Evolutionary conservation across 2,797 vertebrate genomes (phyloP).

Genomic region (Agapornis canus): DNA sequence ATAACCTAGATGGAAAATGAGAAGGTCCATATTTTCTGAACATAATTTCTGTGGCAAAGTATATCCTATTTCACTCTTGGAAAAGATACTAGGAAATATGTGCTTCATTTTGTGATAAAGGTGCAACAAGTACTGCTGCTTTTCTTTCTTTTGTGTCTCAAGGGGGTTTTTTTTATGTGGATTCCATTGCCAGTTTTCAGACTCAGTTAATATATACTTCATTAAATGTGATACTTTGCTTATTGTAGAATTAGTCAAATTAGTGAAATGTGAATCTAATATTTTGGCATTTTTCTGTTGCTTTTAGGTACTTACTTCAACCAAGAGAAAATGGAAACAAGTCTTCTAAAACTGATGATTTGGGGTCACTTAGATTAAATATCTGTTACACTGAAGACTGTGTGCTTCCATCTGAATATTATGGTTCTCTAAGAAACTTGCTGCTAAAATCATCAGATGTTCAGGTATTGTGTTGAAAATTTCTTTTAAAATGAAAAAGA

Average conservation of each 20-base stretch:
- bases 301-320: slow-evolving; percentile 92
- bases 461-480: slow-evolving; percentile 80
- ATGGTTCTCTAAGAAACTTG: slow-evolving; percentile 87
- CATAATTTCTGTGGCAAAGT: not conserved
- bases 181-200: not conserved
- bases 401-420: slow-evolving; percentile 91
- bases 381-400: slow-evolving; percentile 96
- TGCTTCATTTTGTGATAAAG: not conserved
- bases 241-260: not conserved
- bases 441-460: slow-evolving; percentile 94
- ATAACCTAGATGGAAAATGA: not conserved
- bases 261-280: not conserved
- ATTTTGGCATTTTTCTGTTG: not conserved
- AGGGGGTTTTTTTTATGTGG: not conserved
- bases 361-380: slow-evolving; percentile 92
- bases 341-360: slow-evolving; percentile 89
- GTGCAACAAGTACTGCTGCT: not conserved
- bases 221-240: not conserved
- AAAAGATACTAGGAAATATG: not conserved
- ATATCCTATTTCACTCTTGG: not conserved
- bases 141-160: not conserved
- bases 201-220: not conserved
- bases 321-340: slow-evolving; percentile 96
- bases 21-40: not conserved
- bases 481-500: not conserved